A percentile compares a stretch with the other conserved stretches of the same genome.
phyloP scores from a whole-genome alignment of 1,140 invertebrate species.

The Euschistus heros region DNA sequence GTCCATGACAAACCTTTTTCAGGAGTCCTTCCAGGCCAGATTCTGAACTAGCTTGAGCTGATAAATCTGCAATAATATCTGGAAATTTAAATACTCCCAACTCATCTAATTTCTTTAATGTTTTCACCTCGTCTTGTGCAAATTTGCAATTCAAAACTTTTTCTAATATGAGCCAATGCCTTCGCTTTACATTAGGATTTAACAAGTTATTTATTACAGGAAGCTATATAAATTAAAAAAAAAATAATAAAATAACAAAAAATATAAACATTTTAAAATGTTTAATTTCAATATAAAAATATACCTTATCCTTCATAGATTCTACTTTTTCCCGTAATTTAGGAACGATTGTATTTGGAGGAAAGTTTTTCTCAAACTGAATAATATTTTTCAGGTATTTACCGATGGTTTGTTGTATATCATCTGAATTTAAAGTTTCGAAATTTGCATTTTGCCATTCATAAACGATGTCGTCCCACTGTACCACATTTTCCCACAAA shows the following conservation, averaged over 20 bases:
- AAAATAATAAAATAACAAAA: not conserved
- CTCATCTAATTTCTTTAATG: slow-evolving; percentile 54
- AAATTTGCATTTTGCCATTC: slow-evolving; percentile 57
- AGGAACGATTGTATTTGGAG: slow-evolving; percentile 62
- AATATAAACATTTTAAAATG: not conserved
- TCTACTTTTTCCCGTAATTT: slow-evolving; percentile 62
- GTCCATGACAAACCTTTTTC: slow-evolving; percentile 48
- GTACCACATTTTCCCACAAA: slow-evolving; percentile 61
- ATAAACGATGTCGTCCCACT: slow-evolving; percentile 51
- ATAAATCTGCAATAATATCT: slow-evolving; percentile 68
- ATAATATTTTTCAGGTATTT: slow-evolving; percentile 56
- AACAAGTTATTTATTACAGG: slow-evolving; percentile 61
- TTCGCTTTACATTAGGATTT: slow-evolving; percentile 57
- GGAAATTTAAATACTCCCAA: slow-evolving; percentile 57
- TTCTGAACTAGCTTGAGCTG: slow-evolving; percentile 74
- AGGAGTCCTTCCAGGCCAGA: slow-evolving; percentile 63
- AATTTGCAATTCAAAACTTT: slow-evolving; percentile 58
- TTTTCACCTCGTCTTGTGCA: slow-evolving; percentile 51
- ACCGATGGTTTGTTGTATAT: slow-evolving; percentile 51
- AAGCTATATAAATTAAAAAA: slow-evolving; percentile 39
- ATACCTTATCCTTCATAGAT: slow-evolving; percentile 59
- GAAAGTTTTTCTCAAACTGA: slow-evolving; percentile 37
- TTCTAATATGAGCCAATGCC: slow-evolving; percentile 77
- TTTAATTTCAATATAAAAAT: not conserved
- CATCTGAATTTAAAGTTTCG: slow-evolving; percentile 54